These are phyloP conservation scores for Probaryconus sp. DNA, from an alignment of 1,140 invertebrate genomes.

Conservation along the genomic window DNA sequence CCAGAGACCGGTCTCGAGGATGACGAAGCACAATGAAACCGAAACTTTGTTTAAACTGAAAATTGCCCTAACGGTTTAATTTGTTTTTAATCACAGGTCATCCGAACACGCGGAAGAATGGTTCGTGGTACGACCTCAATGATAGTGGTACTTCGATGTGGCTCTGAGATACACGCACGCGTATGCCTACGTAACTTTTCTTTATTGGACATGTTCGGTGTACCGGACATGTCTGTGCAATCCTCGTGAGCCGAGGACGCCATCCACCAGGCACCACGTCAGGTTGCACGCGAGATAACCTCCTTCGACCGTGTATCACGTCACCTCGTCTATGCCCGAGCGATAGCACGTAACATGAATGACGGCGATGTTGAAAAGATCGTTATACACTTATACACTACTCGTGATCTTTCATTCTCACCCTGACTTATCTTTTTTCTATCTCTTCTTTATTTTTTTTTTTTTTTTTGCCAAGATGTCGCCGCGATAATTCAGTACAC, in stretches of 20 bases:
- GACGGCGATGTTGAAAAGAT: conserved; percentile 59
- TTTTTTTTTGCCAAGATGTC: too few species aligned
- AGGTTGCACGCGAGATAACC: conserved; percentile 63
- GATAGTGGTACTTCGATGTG: conserved; percentile 55
- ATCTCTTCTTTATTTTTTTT: too few species aligned
- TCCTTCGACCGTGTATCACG: conserved; percentile 61
- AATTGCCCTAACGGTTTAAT: conserved; percentile 24
- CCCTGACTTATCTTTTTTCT: conserved; percentile 47
- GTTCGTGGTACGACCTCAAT: conserved; percentile 49
- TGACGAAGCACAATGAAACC: neutral
- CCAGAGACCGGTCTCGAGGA: too few species aligned
- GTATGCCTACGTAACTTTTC: conserved; percentile 55
- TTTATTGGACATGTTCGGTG: conserved; percentile 60
- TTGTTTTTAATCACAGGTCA: conserved; percentile 47
- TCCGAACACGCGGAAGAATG: conserved; percentile 56
- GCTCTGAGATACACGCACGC: conserved; percentile 39
- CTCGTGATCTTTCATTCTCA: conserved; percentile 50
- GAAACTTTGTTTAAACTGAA: conserved; percentile 31
- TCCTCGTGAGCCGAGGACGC: conserved; percentile 53
- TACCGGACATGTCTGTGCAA: conserved; percentile 59
- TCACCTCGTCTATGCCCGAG: conserved; percentile 59
- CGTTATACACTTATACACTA: conserved; percentile 54
- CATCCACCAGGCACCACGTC: conserved; percentile 38
- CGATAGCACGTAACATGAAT: conserved; percentile 61
- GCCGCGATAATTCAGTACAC: conserved; percentile 40